Evolutionary conservation across 2,113 vertebrate genomes (phyloP).

Genomic region (Pungitius pungitius): DNA sequence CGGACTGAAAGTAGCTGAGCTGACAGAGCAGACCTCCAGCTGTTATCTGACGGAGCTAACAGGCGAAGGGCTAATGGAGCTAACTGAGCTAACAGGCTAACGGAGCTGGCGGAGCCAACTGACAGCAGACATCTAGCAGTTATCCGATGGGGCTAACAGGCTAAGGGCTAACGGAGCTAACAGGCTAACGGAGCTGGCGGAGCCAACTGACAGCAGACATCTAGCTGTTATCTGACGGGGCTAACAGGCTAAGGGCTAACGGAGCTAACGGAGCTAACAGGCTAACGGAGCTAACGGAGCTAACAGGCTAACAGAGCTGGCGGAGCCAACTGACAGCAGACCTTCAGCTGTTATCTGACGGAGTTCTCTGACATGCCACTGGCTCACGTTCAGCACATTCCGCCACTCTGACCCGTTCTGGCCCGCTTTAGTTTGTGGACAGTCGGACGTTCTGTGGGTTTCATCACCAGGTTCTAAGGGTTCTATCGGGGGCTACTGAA

Average conservation of each 20-base stretch:
- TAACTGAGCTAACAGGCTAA: constrained; percentile 9
- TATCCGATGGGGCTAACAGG: too few relatives aligned
- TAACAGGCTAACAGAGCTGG: too few relatives aligned
- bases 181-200: too few relatives aligned
- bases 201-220: too few relatives aligned
- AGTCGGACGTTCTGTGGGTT: too few relatives aligned
- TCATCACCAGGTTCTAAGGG: too few relatives aligned
- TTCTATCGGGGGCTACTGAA: neutral
- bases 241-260: neutral
- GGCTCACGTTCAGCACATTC: constrained; percentile 25
- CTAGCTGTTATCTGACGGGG: too few relatives aligned
- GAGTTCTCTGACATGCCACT: constrained; percentile 33
- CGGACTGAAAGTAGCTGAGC: neutral
- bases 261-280: too few relatives aligned
- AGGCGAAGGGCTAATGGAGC: constrained; percentile 16
- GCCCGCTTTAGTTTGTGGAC: constrained; percentile 4
- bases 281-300: too few relatives aligned
- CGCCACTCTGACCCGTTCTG: neutral
- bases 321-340: neutral
- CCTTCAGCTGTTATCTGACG: too few relatives aligned
- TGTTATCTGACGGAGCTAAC: constrained; percentile 12
- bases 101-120: neutral
- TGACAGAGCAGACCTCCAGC: neutral
- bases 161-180: neutral
- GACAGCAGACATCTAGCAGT: too few relatives aligned